These are phyloP conservation scores for Bradypodion ventrale DNA, from an alignment of 2,797 vertebrate species.

Conservation along the genomic window DNA sequence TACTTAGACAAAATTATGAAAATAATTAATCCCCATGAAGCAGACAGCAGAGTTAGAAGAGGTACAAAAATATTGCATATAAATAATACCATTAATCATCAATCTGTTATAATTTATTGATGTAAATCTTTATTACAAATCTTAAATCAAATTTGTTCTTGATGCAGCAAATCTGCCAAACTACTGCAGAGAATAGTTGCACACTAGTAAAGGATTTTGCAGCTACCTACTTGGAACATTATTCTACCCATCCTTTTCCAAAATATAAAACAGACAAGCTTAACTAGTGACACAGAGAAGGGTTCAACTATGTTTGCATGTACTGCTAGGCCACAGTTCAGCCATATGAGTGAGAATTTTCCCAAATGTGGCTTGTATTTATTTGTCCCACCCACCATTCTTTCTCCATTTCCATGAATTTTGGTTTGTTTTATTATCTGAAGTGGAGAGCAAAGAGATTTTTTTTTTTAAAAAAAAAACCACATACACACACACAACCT, in stretches of 20 bases:
- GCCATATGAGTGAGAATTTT: too few relatives aligned
- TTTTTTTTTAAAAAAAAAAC: too few relatives aligned
- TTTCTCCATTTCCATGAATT: too few relatives aligned
- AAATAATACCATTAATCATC: slow-evolving; percentile 68
- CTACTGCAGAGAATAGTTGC: slow-evolving; percentile 44
- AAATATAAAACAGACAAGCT: not conserved
- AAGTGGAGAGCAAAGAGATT: too few relatives aligned
- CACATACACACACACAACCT: too few relatives aligned
- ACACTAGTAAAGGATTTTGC: slow-evolving; percentile 48
- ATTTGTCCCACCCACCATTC: too few relatives aligned
- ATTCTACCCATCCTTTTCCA: slow-evolving; percentile 7
- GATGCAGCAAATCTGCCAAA: slow-evolving; percentile 53
- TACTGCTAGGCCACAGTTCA: too few relatives aligned
- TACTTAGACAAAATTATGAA: slow-evolving; percentile 65
- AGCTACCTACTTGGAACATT: slow-evolving; percentile 36
- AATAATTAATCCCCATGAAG: slow-evolving; percentile 72
- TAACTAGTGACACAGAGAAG: not conserved
- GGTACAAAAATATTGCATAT: slow-evolving; percentile 62
- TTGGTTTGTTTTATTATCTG: too few relatives aligned
- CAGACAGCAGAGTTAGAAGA: slow-evolving; percentile 57
- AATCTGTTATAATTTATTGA: slow-evolving; percentile 66
- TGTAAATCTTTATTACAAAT: slow-evolving; percentile 64
- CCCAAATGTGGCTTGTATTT: too few relatives aligned
- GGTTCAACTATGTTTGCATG: not conserved
- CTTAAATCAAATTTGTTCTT: slow-evolving; percentile 60